These are phyloP conservation scores for Heliconius ethilla DNA, from an alignment of 2,888 invertebrate species.

Conservation along the genomic window DNA sequence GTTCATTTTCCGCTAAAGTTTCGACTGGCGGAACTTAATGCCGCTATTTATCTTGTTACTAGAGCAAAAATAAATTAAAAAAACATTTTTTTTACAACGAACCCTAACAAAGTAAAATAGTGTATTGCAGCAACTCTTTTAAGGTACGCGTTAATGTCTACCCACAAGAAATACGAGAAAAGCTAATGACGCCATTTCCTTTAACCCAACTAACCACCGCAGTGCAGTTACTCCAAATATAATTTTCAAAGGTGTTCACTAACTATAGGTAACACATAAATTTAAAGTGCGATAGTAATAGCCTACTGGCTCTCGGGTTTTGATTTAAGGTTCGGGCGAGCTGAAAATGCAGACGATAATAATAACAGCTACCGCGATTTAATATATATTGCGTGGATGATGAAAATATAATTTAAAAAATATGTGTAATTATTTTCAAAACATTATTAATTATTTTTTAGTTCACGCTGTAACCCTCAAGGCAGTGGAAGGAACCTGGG, in stretches of 20 bases:
- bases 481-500: no score
- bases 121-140: conserved; percentile 54
- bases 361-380: conserved; percentile 29
- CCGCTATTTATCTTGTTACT: no score
- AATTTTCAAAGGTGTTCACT: conserved; percentile 72
- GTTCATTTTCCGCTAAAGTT: no score
- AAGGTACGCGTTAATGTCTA: conserved; percentile 70
- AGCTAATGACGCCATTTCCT: conserved; percentile 79
- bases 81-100: neutral
- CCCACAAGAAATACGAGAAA: conserved; percentile 72
- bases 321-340: conserved; percentile 66
- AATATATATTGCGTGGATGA: conserved; percentile 19
- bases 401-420: neutral
- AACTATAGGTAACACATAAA: conserved; percentile 76
- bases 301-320: conserved; percentile 61
- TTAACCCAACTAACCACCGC: conserved; percentile 56
- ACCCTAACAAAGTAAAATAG: conserved; percentile 46
- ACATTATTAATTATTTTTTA: neutral
- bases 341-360: conserved; percentile 58
- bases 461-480: no score
- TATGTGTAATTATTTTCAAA: neutral
- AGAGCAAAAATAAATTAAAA: no score
- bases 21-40: no score
- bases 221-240: conserved; percentile 74
- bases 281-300: conserved; percentile 72